Conservation (phyloP, 2,888 invertebrate genomes). For the Tipula vernalis region DNA sequence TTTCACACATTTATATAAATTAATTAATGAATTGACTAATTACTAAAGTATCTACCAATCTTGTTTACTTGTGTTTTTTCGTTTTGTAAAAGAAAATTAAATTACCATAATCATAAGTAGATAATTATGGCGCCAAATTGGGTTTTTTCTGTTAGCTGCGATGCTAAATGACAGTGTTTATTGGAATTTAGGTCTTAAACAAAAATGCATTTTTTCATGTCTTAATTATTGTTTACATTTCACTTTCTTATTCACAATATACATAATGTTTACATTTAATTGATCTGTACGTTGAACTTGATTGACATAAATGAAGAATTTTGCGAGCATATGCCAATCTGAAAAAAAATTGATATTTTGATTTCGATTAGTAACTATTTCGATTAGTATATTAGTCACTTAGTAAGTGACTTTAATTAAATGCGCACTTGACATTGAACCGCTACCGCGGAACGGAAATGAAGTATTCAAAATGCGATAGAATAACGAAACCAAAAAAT, state of each 20-base stretch:
- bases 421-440: neutral
- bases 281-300: neutral
- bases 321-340: neutral
- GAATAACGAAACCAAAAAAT: neutral
- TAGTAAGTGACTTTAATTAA: neutral
- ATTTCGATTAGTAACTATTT: neutral
- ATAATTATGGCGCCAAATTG: neutral
- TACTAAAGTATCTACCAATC: neutral
- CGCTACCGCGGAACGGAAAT: neutral
- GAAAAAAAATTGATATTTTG: neutral
- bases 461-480: neutral
- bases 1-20: neutral
- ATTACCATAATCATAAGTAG: neutral
- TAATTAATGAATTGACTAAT: neutral
- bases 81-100: neutral
- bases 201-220: neutral
- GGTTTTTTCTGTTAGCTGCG: neutral
- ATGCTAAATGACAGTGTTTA: neutral
- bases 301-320: neutral
- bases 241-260: neutral
- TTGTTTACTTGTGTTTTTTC: neutral
- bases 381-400: no score
- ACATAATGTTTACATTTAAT: neutral
- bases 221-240: neutral
- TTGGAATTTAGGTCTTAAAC: neutral